These are phyloP conservation scores for Heliconius congener DNA, from an alignment of 1,140 invertebrate species.

Conservation along the genomic window DNA sequence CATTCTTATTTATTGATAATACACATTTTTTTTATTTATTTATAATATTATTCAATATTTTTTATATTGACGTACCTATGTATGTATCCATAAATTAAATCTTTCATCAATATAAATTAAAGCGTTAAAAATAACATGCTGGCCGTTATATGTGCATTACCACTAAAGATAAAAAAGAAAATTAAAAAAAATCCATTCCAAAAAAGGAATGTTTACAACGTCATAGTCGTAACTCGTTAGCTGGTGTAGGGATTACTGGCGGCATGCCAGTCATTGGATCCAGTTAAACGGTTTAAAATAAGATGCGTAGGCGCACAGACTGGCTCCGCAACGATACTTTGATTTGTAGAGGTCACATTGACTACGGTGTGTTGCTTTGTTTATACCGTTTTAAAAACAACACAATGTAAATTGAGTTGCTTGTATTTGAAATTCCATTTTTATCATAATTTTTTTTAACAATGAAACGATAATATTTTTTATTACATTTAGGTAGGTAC, in stretches of 20 bases:
- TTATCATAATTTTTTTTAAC: neutral
- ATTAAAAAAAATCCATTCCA: slow-evolving; percentile 39
- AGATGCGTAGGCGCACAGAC: slow-evolving; percentile 36
- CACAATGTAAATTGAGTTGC: too few species aligned
- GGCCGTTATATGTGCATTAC: slow-evolving; percentile 12
- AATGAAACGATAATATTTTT: neutral
- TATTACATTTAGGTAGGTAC: neutral
- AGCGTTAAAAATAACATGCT: slow-evolving; percentile 3
- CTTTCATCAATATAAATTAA: neutral
- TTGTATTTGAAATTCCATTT: neutral
- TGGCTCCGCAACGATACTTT: slow-evolving; percentile 25
- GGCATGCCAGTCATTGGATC: slow-evolving; percentile 39
- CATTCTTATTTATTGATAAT: too few species aligned
- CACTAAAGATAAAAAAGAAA: slow-evolving; percentile 22
- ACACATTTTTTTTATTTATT: too few species aligned
- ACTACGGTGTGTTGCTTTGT: neutral
- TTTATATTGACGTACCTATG: neutral
- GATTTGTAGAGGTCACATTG: slow-evolving; percentile 43
- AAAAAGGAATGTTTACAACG: slow-evolving; percentile 65
- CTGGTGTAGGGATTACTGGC: slow-evolving; percentile 35
- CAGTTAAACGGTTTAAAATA: slow-evolving; percentile 40
- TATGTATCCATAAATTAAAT: neutral
- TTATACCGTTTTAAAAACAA: slow-evolving; percentile 4
- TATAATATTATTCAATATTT: neutral
- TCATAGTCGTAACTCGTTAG: slow-evolving; percentile 55